phyloP scores from a whole-genome alignment of 2,113 vertebrate species.

The Odocoileus virginianus region DNA sequence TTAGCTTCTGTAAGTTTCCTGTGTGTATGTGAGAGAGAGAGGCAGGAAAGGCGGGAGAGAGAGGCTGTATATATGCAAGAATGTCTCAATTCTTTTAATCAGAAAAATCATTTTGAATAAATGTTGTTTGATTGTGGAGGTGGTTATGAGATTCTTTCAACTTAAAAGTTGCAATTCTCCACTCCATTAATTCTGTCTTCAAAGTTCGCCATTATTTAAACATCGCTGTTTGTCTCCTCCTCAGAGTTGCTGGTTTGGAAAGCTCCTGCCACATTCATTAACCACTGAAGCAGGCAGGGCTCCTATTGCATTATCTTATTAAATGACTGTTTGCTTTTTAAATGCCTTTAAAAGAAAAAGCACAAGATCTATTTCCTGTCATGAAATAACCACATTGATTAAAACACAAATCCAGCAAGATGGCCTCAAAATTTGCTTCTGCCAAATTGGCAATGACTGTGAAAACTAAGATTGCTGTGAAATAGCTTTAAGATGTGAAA shows the following conservation, averaged over 20 bases:
- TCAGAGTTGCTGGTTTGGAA: conserved; percentile 55
- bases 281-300: not conserved
- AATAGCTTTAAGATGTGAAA: not conserved
- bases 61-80: not conserved
- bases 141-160: conserved; percentile 30
- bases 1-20: not conserved
- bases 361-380: not conserved
- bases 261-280: conserved; percentile 46
- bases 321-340: conserved; percentile 43
- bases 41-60: not conserved
- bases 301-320: conserved; percentile 33
- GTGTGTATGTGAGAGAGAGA: not conserved
- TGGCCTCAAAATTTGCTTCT: not conserved
- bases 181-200: conserved; percentile 52
- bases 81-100: not conserved
- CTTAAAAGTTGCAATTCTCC: conserved; percentile 55
- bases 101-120: conserved; percentile 30
- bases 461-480: conserved; percentile 6
- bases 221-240: conserved; percentile 32
- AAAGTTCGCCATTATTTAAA: conserved; percentile 58
- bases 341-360: not conserved
- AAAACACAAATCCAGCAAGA: conserved; percentile 11
- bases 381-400: not conserved
- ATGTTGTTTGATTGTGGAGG: conserved; percentile 26
- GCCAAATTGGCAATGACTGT: not conserved